These are phyloP conservation scores for Falco biarmicus DNA, from an alignment of 2,797 vertebrate species.

Conservation along the genomic window DNA sequence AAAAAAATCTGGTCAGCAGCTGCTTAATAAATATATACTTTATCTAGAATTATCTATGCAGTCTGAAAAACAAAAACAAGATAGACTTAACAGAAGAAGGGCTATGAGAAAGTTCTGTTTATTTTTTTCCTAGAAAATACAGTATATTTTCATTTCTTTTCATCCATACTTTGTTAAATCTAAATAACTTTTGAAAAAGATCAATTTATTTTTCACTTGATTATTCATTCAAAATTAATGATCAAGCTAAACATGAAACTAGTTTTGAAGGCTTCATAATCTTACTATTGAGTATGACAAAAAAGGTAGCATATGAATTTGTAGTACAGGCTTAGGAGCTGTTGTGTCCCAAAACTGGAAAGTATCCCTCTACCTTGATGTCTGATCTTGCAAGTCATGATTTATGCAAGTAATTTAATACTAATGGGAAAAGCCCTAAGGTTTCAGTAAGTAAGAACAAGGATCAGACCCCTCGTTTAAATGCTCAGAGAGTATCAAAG, in stretches of 20 bases:
- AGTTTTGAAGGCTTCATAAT: neutral
- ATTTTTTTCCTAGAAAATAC: neutral
- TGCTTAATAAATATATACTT: neutral
- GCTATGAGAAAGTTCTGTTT: neutral
- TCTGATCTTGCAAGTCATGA: neutral
- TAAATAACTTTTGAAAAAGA: neutral
- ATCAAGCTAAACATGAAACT: neutral
- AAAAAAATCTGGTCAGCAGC: neutral
- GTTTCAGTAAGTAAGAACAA: neutral
- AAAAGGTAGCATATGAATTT: neutral
- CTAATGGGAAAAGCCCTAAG: neutral
- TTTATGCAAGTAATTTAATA: neutral
- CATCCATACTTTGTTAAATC: neutral
- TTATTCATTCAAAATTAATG: neutral
- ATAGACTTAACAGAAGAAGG: neutral
- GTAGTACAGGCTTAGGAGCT: neutral
- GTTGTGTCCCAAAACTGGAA: neutral
- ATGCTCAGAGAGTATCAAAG: neutral
- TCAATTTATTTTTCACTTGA: accelerated
- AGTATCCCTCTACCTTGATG: neutral
- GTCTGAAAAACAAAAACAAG: neutral
- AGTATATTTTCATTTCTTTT: neutral
- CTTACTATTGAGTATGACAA: neutral
- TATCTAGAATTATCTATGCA: neutral
- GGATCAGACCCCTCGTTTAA: neutral